Conservation (phyloP, 1,140 invertebrate genomes). For the Stenopsyche tienmushanensis region DNA sequence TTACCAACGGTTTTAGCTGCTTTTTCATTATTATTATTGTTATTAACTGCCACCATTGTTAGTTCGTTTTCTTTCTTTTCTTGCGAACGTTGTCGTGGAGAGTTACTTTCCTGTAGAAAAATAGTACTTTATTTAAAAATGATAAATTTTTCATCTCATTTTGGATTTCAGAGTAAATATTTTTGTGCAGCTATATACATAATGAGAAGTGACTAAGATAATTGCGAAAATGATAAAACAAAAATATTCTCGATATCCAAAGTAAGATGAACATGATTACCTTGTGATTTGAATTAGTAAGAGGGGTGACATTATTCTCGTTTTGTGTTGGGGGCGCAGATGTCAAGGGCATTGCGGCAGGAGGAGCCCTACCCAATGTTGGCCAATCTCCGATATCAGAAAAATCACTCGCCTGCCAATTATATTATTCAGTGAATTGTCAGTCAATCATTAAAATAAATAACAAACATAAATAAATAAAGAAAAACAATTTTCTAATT, state of each 20-base stretch:
- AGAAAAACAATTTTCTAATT: background rate
- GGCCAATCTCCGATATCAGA: slow-evolving; percentile 73
- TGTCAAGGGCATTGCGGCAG: background rate
- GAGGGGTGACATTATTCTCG: background rate
- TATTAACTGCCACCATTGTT: background rate
- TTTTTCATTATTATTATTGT: slow-evolving; percentile 11
- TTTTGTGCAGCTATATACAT: no score
- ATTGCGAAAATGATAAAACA: slow-evolving; percentile 1
- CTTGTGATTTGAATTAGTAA: slow-evolving; percentile 12
- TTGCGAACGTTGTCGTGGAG: slow-evolving; percentile 19
- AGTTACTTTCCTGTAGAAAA: slow-evolving; percentile 13
- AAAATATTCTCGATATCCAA: background rate
- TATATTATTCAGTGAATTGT: background rate
- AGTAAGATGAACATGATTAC: background rate
- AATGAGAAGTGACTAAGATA: no score
- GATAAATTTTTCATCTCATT: no score
- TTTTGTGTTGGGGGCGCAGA: background rate
- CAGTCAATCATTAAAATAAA: background rate
- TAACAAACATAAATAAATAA: background rate
- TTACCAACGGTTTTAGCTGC: slow-evolving; percentile 10
- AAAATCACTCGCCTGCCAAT: slow-evolving; percentile 63
- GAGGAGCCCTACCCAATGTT: slow-evolving; percentile 50
- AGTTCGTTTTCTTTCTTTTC: slow-evolving; percentile 21
- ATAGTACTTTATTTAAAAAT: no score
- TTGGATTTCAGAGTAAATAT: no score